phyloP scores from a whole-genome alignment of 2,113 vertebrate species.

The Oryzias celebensis region DNA sequence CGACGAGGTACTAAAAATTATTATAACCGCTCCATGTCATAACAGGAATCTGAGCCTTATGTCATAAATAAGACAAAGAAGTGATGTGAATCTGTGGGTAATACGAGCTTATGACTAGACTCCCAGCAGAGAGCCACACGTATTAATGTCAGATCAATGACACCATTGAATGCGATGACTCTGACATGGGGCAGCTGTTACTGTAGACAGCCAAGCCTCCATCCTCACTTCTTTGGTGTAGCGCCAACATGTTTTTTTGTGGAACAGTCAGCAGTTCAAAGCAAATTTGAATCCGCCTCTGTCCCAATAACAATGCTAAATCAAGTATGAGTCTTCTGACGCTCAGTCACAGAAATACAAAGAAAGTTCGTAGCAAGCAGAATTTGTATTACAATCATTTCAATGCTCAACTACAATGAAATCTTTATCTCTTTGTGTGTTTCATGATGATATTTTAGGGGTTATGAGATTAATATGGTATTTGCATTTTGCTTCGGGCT shows the following conservation, averaged over 20 bases:
- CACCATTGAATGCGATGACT: slow-evolving; percentile 37
- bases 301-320: neutral
- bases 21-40: slow-evolving; percentile 13
- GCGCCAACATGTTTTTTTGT: slow-evolving; percentile 30
- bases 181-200: slow-evolving; percentile 57
- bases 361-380: too few species aligned
- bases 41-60: slow-evolving; percentile 7
- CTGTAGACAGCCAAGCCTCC: slow-evolving; percentile 24
- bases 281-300: neutral
- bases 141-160: slow-evolving; percentile 58
- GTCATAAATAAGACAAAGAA: slow-evolving; percentile 19
- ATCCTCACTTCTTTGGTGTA: slow-evolving; percentile 13
- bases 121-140: slow-evolving; percentile 33
- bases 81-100: slow-evolving; percentile 28
- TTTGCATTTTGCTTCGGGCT: too few species aligned
- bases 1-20: neutral
- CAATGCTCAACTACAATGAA: too few species aligned
- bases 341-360: too few species aligned
- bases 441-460: too few species aligned
- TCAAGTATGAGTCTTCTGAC: too few species aligned
- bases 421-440: too few species aligned
- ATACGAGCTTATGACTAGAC: slow-evolving; percentile 32
- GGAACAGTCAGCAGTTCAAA: slow-evolving; percentile 5
- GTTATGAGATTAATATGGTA: too few species aligned
- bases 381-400: too few species aligned